A percentile compares a stretch with the other conserved stretches of the same genome.
Evolutionary conservation across 2,113 vertebrate genomes (phyloP).

Genomic region (Progne subis): DNA sequence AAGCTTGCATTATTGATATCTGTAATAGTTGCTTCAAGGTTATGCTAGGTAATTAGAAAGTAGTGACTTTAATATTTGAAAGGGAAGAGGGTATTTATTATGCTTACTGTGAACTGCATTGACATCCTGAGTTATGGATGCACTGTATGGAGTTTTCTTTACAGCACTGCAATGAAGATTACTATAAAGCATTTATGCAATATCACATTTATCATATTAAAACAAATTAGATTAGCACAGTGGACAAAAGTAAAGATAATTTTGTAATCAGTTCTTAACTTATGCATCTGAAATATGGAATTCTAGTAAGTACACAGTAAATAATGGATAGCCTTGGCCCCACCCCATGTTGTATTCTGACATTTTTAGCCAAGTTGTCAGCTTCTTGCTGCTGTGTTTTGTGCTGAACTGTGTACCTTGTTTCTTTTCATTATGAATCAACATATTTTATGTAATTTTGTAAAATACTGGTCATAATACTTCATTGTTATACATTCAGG

Average conservation of each 20-base stretch:
- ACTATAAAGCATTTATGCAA: constrained; percentile 68
- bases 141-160: constrained; percentile 49
- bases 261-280: constrained; percentile 43
- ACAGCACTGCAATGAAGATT: constrained; percentile 62
- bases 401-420: constrained; percentile 71
- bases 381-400: constrained; percentile 78
- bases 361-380: constrained; percentile 72
- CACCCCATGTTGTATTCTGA: constrained; percentile 62
- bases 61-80: constrained; percentile 63
- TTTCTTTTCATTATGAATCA: constrained; percentile 61
- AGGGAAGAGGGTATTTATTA: constrained; percentile 78
- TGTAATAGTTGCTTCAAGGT: constrained; percentile 70
- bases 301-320: constrained; percentile 67
- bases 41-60: constrained; percentile 59
- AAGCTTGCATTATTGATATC: constrained; percentile 35
- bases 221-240: constrained; percentile 64
- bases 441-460: constrained; percentile 63
- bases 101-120: constrained; percentile 78
- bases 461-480: constrained; percentile 69
- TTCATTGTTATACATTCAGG: constrained; percentile 59
- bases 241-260: constrained; percentile 62
- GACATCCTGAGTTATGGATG: constrained; percentile 60
- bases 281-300: constrained; percentile 23
- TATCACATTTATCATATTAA: constrained; percentile 57
- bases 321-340: constrained; percentile 72